Percentiles rank a stretch among this genome's conserved stretches.
Conservation (phyloP, 2,797 vertebrate species). For the Strix occidentalis region DNA sequence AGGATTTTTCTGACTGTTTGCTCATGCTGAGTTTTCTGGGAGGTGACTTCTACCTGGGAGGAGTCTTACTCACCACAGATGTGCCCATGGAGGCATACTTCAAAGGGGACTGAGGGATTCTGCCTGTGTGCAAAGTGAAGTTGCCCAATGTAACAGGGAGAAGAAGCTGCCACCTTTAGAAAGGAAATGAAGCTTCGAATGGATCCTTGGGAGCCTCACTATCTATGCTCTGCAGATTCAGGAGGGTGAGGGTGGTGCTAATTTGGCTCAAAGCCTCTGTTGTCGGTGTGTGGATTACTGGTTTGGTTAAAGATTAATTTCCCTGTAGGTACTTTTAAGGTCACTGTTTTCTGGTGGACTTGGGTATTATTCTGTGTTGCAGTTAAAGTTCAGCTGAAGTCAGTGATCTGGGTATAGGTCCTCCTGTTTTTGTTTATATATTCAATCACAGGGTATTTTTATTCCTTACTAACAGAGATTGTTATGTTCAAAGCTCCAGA, state of each 20-base stretch:
- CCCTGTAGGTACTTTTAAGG: neutral
- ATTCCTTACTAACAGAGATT: no score
- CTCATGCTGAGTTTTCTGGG: neutral
- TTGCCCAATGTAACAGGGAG: neutral
- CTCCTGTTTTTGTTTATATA: neutral
- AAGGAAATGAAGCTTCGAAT: neutral
- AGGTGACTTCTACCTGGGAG: neutral
- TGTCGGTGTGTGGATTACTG: neutral
- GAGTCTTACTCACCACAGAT: neutral
- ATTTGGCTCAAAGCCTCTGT: neutral
- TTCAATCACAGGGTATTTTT: no score
- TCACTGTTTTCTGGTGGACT: neutral
- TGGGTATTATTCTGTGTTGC: neutral
- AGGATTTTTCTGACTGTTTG: neutral
- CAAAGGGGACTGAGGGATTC: neutral
- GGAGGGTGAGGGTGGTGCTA: neutral
- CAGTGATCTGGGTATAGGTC: neutral
- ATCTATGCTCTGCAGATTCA: neutral
- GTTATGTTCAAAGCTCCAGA: neutral
- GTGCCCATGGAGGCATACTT: neutral
- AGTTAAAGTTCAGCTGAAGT: neutral
- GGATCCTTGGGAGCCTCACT: neutral
- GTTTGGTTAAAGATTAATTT: neutral
- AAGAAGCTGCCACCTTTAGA: neutral
- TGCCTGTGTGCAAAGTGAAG: neutral